phyloP scores from a whole-genome alignment of 2,113 vertebrate species.

The Apistogramma diplotaenia region DNA sequence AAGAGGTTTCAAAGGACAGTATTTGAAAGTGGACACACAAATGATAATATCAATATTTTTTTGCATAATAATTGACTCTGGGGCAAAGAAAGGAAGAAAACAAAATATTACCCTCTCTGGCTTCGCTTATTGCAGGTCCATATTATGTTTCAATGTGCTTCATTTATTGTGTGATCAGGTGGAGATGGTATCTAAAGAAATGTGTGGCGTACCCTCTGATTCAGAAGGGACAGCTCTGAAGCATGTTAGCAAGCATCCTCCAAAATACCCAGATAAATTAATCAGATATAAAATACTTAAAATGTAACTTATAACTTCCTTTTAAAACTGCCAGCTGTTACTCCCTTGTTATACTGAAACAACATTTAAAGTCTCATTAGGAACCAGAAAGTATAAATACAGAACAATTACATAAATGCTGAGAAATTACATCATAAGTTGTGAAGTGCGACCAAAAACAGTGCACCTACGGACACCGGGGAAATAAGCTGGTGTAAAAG shows the following conservation, averaged over 20 bases:
- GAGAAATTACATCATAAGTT: background rate
- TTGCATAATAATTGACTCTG: background rate
- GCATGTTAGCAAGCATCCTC: background rate
- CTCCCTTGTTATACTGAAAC: too few species aligned
- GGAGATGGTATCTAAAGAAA: background rate
- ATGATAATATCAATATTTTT: background rate
- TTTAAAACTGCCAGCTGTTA: too few species aligned
- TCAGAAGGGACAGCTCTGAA: background rate
- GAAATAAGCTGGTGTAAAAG: slow-evolving; percentile 20
- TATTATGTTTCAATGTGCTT: background rate
- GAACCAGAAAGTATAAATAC: too few species aligned
- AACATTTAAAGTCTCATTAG: too few species aligned
- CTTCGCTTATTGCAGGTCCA: background rate
- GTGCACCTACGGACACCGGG: background rate
- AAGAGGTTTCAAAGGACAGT: background rate
- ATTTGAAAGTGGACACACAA: background rate
- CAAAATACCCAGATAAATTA: too few species aligned
- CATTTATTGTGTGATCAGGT: background rate
- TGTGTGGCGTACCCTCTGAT: background rate
- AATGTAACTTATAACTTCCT: too few species aligned
- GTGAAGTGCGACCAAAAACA: background rate
- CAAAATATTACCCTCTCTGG: background rate
- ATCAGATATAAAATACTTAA: too few species aligned
- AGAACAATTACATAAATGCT: background rate
- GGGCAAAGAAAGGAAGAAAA: background rate